Evolutionary conservation across 64 coral and sea anemone genomes (phyloP).

Genomic region (Pocillopora damicornis): DNA sequence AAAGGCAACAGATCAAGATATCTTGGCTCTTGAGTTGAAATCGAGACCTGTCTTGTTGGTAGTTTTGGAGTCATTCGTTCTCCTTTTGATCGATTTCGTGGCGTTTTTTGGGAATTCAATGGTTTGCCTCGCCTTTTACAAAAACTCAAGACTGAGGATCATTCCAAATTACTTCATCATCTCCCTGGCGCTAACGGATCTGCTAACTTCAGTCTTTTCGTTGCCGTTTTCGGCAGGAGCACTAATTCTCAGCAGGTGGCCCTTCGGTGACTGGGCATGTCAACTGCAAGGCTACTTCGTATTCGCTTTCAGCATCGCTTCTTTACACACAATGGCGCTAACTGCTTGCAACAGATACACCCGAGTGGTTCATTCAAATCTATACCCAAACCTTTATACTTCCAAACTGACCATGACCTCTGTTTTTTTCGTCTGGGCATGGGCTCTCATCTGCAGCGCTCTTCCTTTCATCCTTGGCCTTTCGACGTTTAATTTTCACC

Average conservation of each 20-base stretch:
- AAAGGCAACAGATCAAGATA: neutral
- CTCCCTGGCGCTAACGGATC: conserved; percentile 46
- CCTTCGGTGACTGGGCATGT: neutral
- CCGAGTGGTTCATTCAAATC: conserved; percentile 34
- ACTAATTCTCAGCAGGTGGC: conserved; percentile 25
- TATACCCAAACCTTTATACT: conserved; percentile 30
- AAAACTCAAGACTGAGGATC: conserved; percentile 45
- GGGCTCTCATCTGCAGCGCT: conserved; percentile 20
- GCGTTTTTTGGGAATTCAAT: conserved; percentile 38
- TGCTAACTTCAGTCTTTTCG: conserved; percentile 40
- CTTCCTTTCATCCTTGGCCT: conserved; percentile 13
- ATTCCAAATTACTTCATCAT: conserved; percentile 48
- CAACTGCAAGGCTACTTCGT: conserved; percentile 40
- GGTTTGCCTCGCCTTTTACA: conserved; percentile 63
- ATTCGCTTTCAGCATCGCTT: conserved; percentile 27
- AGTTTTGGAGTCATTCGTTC: conserved; percentile 7
- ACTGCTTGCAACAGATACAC: conserved; percentile 54
- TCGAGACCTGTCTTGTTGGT: neutral
- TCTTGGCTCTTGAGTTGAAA: neutral
- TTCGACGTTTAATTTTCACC: conserved; percentile 44
- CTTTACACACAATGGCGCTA: conserved; percentile 54
- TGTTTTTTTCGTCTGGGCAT: conserved; percentile 23
- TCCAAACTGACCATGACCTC: conserved; percentile 6
- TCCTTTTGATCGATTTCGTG: conserved; percentile 4
- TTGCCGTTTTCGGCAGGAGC: conserved; percentile 32